Evolutionary conservation across 2,888 invertebrate genomes (phyloP), one percentile per base, ranked within the genome.

Genomic region (Ischnus inquisitorius): DNA sequence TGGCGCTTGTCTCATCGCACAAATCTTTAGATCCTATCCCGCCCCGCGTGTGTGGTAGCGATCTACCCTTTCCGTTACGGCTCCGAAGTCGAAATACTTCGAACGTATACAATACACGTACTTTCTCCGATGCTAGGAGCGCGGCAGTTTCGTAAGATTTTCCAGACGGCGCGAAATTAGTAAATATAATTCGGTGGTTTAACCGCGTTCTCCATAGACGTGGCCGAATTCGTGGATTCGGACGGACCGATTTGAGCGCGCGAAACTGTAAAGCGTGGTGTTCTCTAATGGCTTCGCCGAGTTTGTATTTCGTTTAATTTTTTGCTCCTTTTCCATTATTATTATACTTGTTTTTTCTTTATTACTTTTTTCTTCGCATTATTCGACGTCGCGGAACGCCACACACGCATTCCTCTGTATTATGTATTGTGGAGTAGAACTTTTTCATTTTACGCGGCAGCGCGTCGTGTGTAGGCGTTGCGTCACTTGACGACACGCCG

Each of bases 101-200:
- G 25, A 60, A 48, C 48, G 46, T 57, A 39, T 48, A 75, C 62
- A 25, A 60, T 28, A 60, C 34, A 34, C 34, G 28, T 60, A 72
- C 72, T 80, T 80, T 75, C 80, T 75, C 75, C 72, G 60, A 80
- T 8, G 41, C 39, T 19, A 69, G 46, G 39, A 48, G 62, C 68
- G 34, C 62, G 64, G 51, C 39, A 46, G 46, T 80, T 80, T 80
- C 80, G 75, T 75, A 80, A 75, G 74, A n/a, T 75, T 75, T 54
- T 19, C 80, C 48, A 51, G 6, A n/a, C 25, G 28, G 60, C 1
- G 28, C 25, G 41, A 19, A 75, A 51, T 75, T 34, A 54, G 62
- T 28, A 25, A 34, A 75, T 57, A n/a, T 62, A 75, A 34, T 62
- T 74, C 51, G 74, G 28, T 62, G n/a, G 41, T 68, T 68, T 69